Evolutionary conservation across 2,797 vertebrate species (phyloP), one percentile per base, ranked within the genome.

Genomic region (Mionectes olivaceus): DNA sequence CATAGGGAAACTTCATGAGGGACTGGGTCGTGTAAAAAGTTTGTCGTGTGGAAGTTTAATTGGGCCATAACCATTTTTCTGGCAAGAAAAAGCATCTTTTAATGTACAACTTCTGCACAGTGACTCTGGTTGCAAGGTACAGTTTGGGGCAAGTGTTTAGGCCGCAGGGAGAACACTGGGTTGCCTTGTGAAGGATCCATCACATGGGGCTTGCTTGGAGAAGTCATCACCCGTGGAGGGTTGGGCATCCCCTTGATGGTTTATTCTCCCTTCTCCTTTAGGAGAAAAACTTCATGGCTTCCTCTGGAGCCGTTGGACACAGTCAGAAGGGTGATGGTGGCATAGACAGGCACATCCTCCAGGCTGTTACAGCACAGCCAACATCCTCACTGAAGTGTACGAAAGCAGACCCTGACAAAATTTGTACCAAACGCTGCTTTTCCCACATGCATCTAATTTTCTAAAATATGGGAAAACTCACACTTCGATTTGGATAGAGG

Each of bases 201-300:
- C 49, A 22, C 44, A 35, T 35, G 4, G 10, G 43, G 32, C 57
- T 80, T 60, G 39, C 53, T 63, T 64, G 41, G 41, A 81, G 64
- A 14, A 25, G 33, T 22, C 1, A 0, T 35, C 57, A 43, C 24
- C 25, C 0, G 0, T n/a, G 41, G 28, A 32, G 44, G 19, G 27
- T 21, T 68, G n/a, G 9, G 3, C 73, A 3, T 80, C 13, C 23
- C 37, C 18, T 2, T 35, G 3, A 5, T 35, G 35, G 43, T 9
- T 43, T 17, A 53, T 67, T 65, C 32, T 78, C 3, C 0, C 30
- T 19, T 67, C 67, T 61, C 23, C 74, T 49, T 33, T 9, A 9
- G 65, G 44, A 37, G 32, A 28, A n/a, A 74, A 77, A 11, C 63
- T 35, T 67, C 19, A 7, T 5, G 13, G 39, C 67, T 79, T 8